Conservation (phyloP, 2,888 invertebrate genomes). For the Lepidocyrtoides sp. region DNA sequence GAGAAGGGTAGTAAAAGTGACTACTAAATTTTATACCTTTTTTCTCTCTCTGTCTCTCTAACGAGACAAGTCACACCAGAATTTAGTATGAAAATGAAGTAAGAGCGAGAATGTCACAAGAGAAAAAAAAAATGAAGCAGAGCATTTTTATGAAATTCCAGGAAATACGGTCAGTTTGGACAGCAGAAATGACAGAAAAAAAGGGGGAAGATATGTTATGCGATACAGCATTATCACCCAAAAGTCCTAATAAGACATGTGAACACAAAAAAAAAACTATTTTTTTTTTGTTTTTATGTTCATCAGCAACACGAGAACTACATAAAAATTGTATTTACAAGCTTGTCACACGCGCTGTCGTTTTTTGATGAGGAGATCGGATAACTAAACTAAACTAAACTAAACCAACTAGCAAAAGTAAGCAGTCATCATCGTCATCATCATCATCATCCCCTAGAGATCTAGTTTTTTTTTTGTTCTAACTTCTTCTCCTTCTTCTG, state of each 20-base stretch:
- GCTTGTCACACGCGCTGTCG: constrained; percentile 26
- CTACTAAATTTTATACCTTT: too few relatives aligned
- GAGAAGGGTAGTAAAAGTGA: too few relatives aligned
- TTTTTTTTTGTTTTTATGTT: too few relatives aligned
- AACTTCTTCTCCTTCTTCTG: too few relatives aligned
- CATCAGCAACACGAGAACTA: background rate
- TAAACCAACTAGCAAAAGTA: background rate
- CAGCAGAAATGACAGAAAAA: background rate
- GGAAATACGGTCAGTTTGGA: background rate
- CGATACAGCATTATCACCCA: too few relatives aligned
- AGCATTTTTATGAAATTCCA: background rate
- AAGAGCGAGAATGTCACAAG: background rate
- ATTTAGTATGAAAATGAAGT: background rate
- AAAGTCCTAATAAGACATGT: constrained; percentile 14
- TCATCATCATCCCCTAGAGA: too few relatives aligned
- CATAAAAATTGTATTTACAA: constrained; percentile 37
- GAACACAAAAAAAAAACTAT: too few relatives aligned
- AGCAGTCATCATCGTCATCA: too few relatives aligned
- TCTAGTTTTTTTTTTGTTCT: too few relatives aligned
- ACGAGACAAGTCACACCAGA: background rate
- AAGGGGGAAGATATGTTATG: too few relatives aligned
- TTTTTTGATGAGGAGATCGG: background rate
- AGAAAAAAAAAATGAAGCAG: background rate
- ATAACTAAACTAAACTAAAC: too few relatives aligned
- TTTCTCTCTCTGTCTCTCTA: background rate